Evolutionary conservation across 2,888 invertebrate genomes (phyloP), one percentile per base, ranked within the genome.

Genomic region (Hyposoter didymator): DNA sequence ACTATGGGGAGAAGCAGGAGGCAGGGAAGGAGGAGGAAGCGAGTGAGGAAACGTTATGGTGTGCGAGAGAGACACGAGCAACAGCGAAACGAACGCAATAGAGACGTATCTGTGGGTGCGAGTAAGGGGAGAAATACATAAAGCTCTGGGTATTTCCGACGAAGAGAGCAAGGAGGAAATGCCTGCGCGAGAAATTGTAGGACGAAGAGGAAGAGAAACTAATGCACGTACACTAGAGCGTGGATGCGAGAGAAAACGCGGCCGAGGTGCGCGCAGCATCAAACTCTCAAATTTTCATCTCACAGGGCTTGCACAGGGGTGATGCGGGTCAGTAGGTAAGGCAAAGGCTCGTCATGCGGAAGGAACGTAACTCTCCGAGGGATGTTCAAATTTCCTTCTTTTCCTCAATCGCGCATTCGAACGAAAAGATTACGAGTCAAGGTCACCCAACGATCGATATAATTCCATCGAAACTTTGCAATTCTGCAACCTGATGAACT

Each of bases 11-110:
- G 59, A 59, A 6, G 22, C 66, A 32, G 43, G 66, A 55, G 85
- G 76, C 72, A 80, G 79, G 66, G 62, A 72, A 75, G 72, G 73
- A 47, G 64, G 78, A 45, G 64, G 78, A 45, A 39, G 66, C 59
- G 49, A 78, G 75, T 89, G 91, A 91, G 90, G 87, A 84, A 88
- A 83, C 84, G 88, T 85, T 85, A 82, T 87, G 88, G 89, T 88
- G 80, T 79, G 91, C 88, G 89, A 84, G 85, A 59, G 78, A 78
- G 87, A 87, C 88, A 84, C 82, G 82, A 73, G 73, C 45, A 49
- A 39, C 47, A 28, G 55, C 32, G 70, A 55, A 43, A 28, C 7
- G 88, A 80, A 87, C 86, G 89, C 87, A 84, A 64, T 32, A 79
- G 59, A 52, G 35, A 52, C 32, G 35, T 72, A 52, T 35, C n/a